Conservation (phyloP, 2,113 vertebrate species). For the Tylochromis polylepis region DNA sequence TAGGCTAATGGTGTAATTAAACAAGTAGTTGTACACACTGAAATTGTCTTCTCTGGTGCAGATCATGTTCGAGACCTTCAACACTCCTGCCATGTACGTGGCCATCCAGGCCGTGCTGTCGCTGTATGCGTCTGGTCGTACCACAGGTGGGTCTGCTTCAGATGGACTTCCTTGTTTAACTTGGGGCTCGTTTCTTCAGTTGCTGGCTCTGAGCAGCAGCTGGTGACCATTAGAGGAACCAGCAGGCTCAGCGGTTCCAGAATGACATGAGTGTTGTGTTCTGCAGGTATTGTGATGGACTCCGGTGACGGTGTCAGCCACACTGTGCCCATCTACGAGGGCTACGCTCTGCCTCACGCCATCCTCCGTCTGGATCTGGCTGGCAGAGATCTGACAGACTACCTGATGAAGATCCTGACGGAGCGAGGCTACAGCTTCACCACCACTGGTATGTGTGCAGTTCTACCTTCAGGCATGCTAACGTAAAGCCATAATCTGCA, state of each 20-base stretch:
- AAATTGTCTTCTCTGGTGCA: neutral
- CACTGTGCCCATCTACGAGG: constrained; percentile 86
- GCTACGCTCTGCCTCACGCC: constrained; percentile 69
- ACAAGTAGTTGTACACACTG: neutral
- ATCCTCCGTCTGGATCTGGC: constrained; percentile 91
- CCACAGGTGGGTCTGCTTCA: constrained; percentile 79
- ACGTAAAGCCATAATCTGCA: fast-evolving
- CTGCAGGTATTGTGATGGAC: constrained; percentile 87
- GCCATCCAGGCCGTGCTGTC: constrained; percentile 97
- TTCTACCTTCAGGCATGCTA: neutral
- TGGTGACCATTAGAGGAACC: fast-evolving
- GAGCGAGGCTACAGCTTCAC: constrained; percentile 93
- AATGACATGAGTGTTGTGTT: fast-evolving
- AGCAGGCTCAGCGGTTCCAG: fast-evolving
- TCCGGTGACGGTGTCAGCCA: constrained; percentile 90
- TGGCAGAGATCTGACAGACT: constrained; percentile 91
- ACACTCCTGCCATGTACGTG: constrained; percentile 89
- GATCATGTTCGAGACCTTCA: neutral
- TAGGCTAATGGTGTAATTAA: neutral
- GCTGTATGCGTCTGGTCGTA: constrained; percentile 93
- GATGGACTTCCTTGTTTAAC: fast-evolving
- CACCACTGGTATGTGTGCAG: constrained; percentile 71
- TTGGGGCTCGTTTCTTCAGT: neutral
- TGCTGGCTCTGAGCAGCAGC: neutral
- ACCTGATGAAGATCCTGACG: constrained; percentile 93